Base-by-base conservation (phyloP, 2,797 vertebrate genomes). In the Xenopus petersii region DNA sequence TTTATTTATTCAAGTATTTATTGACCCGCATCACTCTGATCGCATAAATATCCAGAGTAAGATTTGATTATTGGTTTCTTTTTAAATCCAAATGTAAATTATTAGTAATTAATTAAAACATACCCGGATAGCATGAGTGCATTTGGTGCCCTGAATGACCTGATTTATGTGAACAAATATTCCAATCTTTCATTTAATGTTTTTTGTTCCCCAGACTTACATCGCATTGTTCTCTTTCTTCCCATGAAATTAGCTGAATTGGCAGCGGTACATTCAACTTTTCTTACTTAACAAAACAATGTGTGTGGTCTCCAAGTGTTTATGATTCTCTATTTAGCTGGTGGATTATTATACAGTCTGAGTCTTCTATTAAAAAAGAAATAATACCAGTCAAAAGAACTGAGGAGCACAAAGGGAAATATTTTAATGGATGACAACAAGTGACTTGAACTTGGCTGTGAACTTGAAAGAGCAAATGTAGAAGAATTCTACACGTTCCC, bases 241-340 rank as follows among this genome's bases (percentile, higher is more conserved):
- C 26, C 26, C 26, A 30, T 30, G 26, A 30, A 30, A 30, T 30
- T 30, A 30, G 26, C 26, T 30, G 26, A 67, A 42, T 16, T 36
- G 56, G 47, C 69, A 60, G 15, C 15, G 17, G 8, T 36, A 3
- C 10, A 66, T 47, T 71, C 61, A 62, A 60, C 46, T 33, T 67
- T 60, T 30, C 26, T 30, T 30, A 30, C 26, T 30, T 30, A 30
- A 30, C 26, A 30, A 30, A 30, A 30, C 26, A 30, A 33, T 67
- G 54, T 56, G 75, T 77, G 75, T 77, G 75, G 75, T 72, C 75
- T 21, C 12, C 47, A 67, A 56, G 56, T 30, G 26, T 11, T 33
- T 33, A n/a, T 10, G 21, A 63, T 72, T 72, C 70, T 63, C 67
- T 67, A 67, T 56, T 72, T 63, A 72, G 75, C 75, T 72, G 64